Evolutionary conservation across 1,140 invertebrate species (phyloP).

Genomic region (Gonioctena quinquepunctata): DNA sequence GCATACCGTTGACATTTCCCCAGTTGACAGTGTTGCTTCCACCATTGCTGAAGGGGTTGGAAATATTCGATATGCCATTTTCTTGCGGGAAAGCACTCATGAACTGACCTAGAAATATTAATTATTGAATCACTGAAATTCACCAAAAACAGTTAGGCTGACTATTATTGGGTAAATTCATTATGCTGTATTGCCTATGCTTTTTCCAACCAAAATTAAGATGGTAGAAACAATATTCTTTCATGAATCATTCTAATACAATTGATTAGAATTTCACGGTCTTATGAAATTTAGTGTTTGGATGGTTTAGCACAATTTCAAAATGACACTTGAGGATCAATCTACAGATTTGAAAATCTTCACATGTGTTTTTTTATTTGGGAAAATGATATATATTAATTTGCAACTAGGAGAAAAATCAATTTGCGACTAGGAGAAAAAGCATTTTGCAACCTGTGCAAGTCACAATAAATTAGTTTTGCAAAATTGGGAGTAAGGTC

Average conservation of each 20-base stretch:
- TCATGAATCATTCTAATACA: constrained; percentile 1
- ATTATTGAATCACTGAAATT: not conserved
- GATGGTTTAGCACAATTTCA: too few species aligned
- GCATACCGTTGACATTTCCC: constrained; percentile 15
- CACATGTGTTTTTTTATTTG: too few species aligned
- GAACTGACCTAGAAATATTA: constrained; percentile 50
- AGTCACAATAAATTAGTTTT: too few species aligned
- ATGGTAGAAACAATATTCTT: not conserved
- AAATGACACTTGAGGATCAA: too few species aligned
- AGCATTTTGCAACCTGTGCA: too few species aligned
- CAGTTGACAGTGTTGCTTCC: constrained; percentile 16
- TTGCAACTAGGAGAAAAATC: too few species aligned
- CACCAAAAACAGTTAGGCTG: not conserved
- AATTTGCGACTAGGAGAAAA: too few species aligned
- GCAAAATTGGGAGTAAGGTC: too few species aligned
- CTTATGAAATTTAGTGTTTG: not conserved
- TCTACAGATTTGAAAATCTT: too few species aligned
- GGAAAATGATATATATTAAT: too few species aligned
- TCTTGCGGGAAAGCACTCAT: constrained; percentile 43
- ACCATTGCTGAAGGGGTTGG: constrained; percentile 32
- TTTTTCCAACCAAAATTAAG: not conserved
- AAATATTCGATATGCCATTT: constrained; percentile 29
- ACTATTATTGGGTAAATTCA: constrained; percentile 3
- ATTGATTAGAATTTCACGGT: not conserved
- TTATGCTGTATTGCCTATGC: not conserved